Percentiles rank a stretch among this genome's conserved stretches.
Conservation (phyloP, 2,113 vertebrate species). For the Epinephelus fuscoguttatus region DNA sequence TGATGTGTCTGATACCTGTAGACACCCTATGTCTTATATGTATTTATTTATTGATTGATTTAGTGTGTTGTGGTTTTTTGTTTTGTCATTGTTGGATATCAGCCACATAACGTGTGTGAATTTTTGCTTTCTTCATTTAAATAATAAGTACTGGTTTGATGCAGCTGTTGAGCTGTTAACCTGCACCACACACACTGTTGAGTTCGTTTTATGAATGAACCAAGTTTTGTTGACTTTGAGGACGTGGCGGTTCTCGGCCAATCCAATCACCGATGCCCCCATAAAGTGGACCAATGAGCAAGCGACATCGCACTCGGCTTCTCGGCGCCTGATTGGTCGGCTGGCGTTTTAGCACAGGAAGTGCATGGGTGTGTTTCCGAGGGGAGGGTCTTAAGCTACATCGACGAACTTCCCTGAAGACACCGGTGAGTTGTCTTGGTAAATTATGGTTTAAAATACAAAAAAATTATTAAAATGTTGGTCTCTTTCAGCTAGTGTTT, state of each 20-base stretch:
- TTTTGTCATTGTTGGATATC: too few relatives aligned
- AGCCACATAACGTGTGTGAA: too few relatives aligned
- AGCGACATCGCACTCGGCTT: constrained; percentile 68
- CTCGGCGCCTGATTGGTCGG: constrained; percentile 49
- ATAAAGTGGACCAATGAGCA: constrained; percentile 80
- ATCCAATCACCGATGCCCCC: constrained; percentile 74
- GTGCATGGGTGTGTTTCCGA: constrained; percentile 80
- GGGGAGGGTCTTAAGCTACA: constrained; percentile 44
- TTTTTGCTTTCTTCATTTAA: not conserved
- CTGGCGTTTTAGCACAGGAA: constrained; percentile 70
- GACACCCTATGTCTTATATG: too few relatives aligned
- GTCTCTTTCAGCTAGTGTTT: accelerated
- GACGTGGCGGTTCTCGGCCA: constrained; percentile 87
- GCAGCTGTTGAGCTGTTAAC: not conserved
- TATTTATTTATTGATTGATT: too few relatives aligned
- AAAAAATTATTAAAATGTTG: not conserved
- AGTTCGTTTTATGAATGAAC: constrained; percentile 66
- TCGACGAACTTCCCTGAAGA: constrained; percentile 67
- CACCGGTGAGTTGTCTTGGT: constrained; percentile 64
- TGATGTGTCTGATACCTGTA: too few relatives aligned
- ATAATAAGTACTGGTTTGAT: not conserved
- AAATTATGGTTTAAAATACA: not conserved
- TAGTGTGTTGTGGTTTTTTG: too few relatives aligned
- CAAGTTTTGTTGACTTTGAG: constrained; percentile 72
- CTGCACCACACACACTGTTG: not conserved